Evolutionary conservation across 2,113 vertebrate genomes (phyloP).

Genomic region (Protobothrops mucrosquamatus): DNA sequence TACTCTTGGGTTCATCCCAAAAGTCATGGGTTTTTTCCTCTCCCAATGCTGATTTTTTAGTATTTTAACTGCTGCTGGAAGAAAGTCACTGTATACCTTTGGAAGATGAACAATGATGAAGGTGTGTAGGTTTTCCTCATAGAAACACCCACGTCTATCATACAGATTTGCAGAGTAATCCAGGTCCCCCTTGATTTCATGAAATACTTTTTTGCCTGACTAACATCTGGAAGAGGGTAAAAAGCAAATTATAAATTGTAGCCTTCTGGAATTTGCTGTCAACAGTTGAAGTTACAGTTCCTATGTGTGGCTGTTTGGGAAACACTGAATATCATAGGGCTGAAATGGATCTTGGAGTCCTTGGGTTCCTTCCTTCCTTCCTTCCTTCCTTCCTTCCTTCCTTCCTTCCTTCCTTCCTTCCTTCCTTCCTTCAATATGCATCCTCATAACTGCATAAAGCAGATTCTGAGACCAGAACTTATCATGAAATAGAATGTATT

Average conservation of each 20-base stretch:
- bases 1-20: not conserved
- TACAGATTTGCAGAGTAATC: not conserved
- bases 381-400: not conserved
- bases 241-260: not conserved
- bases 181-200: not conserved
- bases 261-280: not conserved
- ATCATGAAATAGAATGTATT: not conserved
- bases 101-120: not conserved
- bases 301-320: not conserved
- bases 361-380: not conserved
- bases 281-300: not conserved
- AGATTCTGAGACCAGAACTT: not conserved
- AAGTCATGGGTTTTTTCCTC: not conserved
- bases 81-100: not conserved
- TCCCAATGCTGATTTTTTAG: not conserved
- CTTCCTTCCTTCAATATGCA: not conserved
- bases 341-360: not conserved
- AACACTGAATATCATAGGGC: not conserved
- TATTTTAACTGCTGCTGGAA: not conserved
- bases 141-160: not conserved
- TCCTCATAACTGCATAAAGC: conserved; percentile 19
- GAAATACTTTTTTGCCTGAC: not conserved
- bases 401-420: not conserved
- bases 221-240: not conserved
- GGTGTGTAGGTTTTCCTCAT: not conserved